Base-by-base conservation (phyloP, 2,113 vertebrate genomes). In the Hassar affinis region DNA sequence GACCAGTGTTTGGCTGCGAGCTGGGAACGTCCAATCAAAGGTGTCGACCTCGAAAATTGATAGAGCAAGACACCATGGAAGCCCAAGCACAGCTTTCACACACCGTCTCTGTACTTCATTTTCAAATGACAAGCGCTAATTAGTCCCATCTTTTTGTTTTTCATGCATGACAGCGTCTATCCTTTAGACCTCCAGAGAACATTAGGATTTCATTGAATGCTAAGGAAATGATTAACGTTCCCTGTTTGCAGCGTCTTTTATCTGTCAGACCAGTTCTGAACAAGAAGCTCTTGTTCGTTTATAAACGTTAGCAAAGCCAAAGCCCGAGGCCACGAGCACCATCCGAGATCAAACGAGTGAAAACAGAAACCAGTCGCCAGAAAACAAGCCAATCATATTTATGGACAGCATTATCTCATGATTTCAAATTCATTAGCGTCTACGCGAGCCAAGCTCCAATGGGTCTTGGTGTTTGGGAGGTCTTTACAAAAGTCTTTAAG, bases 71-170 rank as follows among this genome's bases (percentile, higher is more conserved):
- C 59, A 85, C 81, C 80, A 9, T 27, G 56, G 84, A 62, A 89
- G 87, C 81, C 68, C 71, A 77, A 79, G 38, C 69, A 80, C 79
- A 61, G 57, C 27, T 57, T 15, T 57, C 18, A 22, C 77, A 84
- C 54, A 27, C 68, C 78, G 68, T 54, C 84, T 45, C 85, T 87
- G 84, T 51, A 82, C 86, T 81, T 81, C 56, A 45, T 88, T 90
- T 85, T 86, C 61, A 83, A 91, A 90, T 90, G 87, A 88, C 78
- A 57, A 88, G 42, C 87, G 90, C 91, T 91, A 91, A 93, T 91
- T 90, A 88, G 84, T 72, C 82, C 69, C 76, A 88, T 90, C 71
- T 84, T 90, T 90, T 92, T 52, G 89, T 52, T 89, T 91, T 86
- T 87, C 83, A 57, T 33, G 83, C 38, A 62, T 25, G 85, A 56